Conservation (phyloP, 2,113 vertebrate species). For the Nannobrachium achirus region DNA sequence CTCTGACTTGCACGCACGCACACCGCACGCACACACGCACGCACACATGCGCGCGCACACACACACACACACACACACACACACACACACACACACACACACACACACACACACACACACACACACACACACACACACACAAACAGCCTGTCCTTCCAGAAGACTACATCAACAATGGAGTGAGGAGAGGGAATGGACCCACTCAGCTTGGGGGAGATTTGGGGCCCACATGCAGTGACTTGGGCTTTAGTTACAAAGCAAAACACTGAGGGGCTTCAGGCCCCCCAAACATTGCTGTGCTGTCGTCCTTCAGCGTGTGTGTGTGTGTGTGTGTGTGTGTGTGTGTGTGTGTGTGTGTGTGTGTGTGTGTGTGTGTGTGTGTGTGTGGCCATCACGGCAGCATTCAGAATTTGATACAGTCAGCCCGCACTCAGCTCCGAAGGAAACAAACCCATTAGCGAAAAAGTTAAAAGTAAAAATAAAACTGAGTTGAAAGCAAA, state of each 20-base stretch:
- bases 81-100: too few relatives aligned
- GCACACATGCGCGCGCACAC: too few relatives aligned
- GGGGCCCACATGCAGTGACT: conserved; percentile 60
- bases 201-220: conserved; percentile 61
- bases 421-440: conserved; percentile 36
- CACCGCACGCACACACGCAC: too few relatives aligned
- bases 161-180: conserved; percentile 66
- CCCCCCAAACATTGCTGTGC: conserved; percentile 43
- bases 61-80: too few relatives aligned
- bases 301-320: conserved; percentile 34
- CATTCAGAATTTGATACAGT: conserved; percentile 56
- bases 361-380: conserved; percentile 53
- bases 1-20: too few relatives aligned
- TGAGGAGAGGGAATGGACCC: conserved; percentile 49
- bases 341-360: conserved; percentile 5
- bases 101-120: too few relatives aligned
- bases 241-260: conserved; percentile 74
- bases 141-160: conserved; percentile 72
- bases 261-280: conserved; percentile 62
- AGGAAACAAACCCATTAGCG: conserved; percentile 40
- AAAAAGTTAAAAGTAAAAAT: conserved; percentile 28
- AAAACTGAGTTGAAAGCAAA: conserved; percentile 35
- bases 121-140: conserved; percentile 60
- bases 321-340: background rate
- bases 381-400: conserved; percentile 62